Base-by-base conservation (phyloP, 2,113 vertebrate species). In the Trichomycterus rosablanca region DNA sequence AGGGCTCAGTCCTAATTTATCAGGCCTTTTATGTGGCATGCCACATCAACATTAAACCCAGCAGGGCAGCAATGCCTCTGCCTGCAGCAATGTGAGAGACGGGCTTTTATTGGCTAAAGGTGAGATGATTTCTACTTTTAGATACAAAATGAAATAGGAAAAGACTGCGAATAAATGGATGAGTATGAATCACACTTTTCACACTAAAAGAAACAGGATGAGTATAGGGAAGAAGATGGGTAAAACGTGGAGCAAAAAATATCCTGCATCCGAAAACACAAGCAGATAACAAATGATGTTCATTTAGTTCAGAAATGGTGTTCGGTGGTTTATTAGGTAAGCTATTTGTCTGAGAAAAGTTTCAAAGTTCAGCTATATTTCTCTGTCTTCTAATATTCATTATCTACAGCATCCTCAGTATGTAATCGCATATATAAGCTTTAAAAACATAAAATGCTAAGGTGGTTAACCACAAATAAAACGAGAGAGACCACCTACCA, bases 141-240 rank as follows among this genome's bases (percentile, higher is more conserved):
- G 74, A 72, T 57, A 32, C 67, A 43, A 15, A 39, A 58, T 42
- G 58, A 72, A 72, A 73, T 70, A 50, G 73, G 69, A 63, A 42
- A 42, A 53, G 63, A 42, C 24, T 72, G 72, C 54, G 70, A 84
- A 79, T 77, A 77, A 70, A 63, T 67, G 53, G 64, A 68, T 69
- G 65, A 57, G 55, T 52, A 68, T 84, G 77, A 85, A 78, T 85
- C 73, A 81, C 67, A 54, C 70, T 77, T 59, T 81, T 80, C 76
- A 81, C 74, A 73, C 74, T 73, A 80, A 71, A 66, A 30, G 49
- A 1, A 64, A 43, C 48, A 63, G 58, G 68, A 75, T 66, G 74
- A 66, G 39, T 69, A 55, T n/a, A 20, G 60, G 72, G 56, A 24
- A 28, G 28, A 34, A 54, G 39, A 52, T 26, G 61, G 26, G 20